These are phyloP conservation scores for Terebella lapidaria DNA, from an alignment of 2,888 invertebrate species.

Conservation along the genomic window DNA sequence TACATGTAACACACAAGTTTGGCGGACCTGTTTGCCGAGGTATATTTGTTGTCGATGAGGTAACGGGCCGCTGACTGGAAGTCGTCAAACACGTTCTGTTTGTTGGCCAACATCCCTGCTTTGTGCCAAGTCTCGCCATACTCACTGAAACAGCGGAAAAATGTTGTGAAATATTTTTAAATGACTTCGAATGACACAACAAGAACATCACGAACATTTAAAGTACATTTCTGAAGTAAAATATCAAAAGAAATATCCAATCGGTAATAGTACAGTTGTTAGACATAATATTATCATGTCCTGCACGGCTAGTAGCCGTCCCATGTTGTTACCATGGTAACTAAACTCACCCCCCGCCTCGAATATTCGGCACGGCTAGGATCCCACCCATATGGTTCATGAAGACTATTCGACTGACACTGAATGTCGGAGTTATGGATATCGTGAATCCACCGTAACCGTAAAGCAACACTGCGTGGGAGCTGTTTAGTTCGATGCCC, in stretches of 20 bases:
- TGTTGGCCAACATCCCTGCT: slow-evolving; percentile 80
- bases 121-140: slow-evolving; percentile 96
- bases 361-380: slow-evolving; percentile 85
- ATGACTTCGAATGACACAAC: background rate
- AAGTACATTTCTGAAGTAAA: too few relatives aligned
- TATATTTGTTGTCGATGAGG: slow-evolving; percentile 75
- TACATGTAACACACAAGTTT: too few relatives aligned
- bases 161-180: too few relatives aligned
- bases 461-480: slow-evolving; percentile 81
- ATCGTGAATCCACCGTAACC: slow-evolving; percentile 98
- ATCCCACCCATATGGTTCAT: slow-evolving; percentile 85
- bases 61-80: slow-evolving; percentile 89
- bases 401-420: slow-evolving; percentile 78
- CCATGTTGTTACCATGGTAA: too few relatives aligned
- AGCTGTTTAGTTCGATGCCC: slow-evolving; percentile 65
- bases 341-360: slow-evolving; percentile 91
- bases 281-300: too few relatives aligned
- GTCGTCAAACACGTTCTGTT: slow-evolving; percentile 97
- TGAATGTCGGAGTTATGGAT: slow-evolving; percentile 83
- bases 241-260: too few relatives aligned
- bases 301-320: too few relatives aligned
- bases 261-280: too few relatives aligned
- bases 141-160: slow-evolving; percentile 62
- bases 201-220: too few relatives aligned
- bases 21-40: slow-evolving; percentile 49